Evolutionary conservation across 2,797 vertebrate genomes (phyloP), one percentile per base, ranked within the genome.

Genomic region (Moxostoma hubbsi): DNA sequence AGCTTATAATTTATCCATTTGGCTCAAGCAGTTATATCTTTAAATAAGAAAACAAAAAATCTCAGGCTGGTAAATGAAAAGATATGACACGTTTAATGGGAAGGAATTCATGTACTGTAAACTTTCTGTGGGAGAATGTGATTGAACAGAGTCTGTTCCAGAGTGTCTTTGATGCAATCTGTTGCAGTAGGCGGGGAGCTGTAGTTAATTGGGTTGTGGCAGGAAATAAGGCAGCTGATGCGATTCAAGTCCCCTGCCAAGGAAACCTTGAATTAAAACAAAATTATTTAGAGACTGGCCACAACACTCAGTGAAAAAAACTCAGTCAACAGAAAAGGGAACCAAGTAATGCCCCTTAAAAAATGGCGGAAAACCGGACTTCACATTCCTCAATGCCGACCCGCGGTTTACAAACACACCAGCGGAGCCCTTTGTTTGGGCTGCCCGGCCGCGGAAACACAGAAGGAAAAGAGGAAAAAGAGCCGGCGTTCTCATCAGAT

Each of bases 151-250:
- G 7, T 53, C 7, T 36, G 46, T 47, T 66, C 12, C 68, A 46
- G 12, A 16, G 65, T 77, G 57, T 71, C 76, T 84, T 71, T 66
- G 65, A 83, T 10, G 78, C 69, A 54, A 64, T 69, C 78, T 64
- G 69, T 53, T 77, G 46, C 45, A 47, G 78, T 24, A 16, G 50
- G 47, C 62, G 47, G 64, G 57, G 45, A 73, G 81, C 50, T 43
- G 43, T 51, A 55, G 43, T 74, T 82, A 82, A 82, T 79, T 79
- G 81, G 75, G 45, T 73, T 82, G 55, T 65, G 65, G 64, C 5
- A 46, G 58, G 45, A 62, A 58, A 73, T 58, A 59, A 59, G 46
- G 24, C 54, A 58, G 18, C 70, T 61, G 46, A 80, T 61, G 36
- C 5, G 53, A 63, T 78, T 70, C 75, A 78, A 70, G 57, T 49